Evolutionary conservation across 1,140 invertebrate species (phyloP), one percentile per base, ranked within the genome.

Genomic region (Liolophura sinensis): DNA sequence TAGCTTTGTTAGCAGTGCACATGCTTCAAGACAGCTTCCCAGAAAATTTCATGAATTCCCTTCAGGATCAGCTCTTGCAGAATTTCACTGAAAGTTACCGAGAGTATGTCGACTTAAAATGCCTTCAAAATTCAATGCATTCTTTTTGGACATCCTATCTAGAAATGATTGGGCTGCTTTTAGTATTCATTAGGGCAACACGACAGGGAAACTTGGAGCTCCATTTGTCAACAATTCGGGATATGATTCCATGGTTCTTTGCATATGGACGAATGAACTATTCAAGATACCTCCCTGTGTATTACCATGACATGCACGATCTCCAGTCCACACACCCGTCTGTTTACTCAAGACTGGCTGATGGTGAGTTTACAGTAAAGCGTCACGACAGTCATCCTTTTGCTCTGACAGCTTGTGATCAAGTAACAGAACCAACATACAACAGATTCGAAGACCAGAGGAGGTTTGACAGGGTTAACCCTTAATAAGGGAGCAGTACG

Each of bases 161-260:
- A 46, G 46, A 54, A 22, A 62, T 68, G 52, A 54, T 62, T 12
- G 25, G 58, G 57, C 20, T 40, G 18, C 18, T 68, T 24, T 51
- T 68, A 12, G 18, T 25, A 5, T 68, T 68, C 46, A 54, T 68
- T n/a, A 16, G 66, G 16, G 66, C 60, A 12, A 68, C 66, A 7
- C 25, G 66, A 25, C 60, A 68, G 49, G 48, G 46, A n/a, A 57
- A 68, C 40, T 68, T 60, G 66, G 49, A 40, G 24, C 51, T 68
- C 18, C 66, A 68, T 49, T 25, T 68, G n/a, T 24, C 60, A 15
- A 18, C 51, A 0, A 24, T 68, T 11, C 24, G 52, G 16, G 4
- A 7, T 18, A 68, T 68, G 66, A 18, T 68, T 16, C 50, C 66
- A 48, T 68, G 52, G 50, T 63, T 55, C 25, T 62, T 68, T 68